Percentiles rank a stretch among this genome's conserved stretches.
These are phyloP conservation scores for Diabrotica virgifera DNA, from an alignment of 1,140 invertebrate genomes.

Conservation along the genomic window DNA sequence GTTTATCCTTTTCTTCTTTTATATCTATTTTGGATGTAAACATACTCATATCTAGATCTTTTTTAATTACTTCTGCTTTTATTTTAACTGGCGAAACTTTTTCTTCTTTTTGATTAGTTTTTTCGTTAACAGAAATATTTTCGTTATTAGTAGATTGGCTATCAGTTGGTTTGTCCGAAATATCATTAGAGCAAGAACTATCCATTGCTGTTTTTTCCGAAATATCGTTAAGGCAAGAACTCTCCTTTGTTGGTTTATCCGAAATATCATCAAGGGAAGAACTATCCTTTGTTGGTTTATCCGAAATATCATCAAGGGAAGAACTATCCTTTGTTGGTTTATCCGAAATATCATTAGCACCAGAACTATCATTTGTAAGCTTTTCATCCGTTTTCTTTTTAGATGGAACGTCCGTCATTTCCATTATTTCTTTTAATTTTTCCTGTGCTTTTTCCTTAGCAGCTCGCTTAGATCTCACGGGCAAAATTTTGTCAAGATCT, in stretches of 20 bases:
- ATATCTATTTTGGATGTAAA: slow-evolving; percentile 42
- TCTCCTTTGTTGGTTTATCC: background rate
- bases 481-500: background rate
- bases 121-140: too few species aligned
- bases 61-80: background rate
- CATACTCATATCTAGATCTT: slow-evolving; percentile 34
- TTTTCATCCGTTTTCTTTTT: background rate
- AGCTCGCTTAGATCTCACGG: slow-evolving; percentile 22
- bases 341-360: too few species aligned
- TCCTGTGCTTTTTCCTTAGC: slow-evolving; percentile 30
- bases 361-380: too few species aligned
- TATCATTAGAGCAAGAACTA: too few species aligned
- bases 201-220: background rate
- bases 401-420: slow-evolving; percentile 13
- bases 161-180: too few species aligned
- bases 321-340: background rate
- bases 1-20: slow-evolving; percentile 36
- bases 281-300: background rate
- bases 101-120: too few species aligned
- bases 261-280: too few species aligned
- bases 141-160: too few species aligned
- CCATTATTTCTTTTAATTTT: slow-evolving; percentile 27
- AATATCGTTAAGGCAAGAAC: too few species aligned
- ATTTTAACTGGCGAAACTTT: too few species aligned
- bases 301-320: too few species aligned